These are phyloP conservation scores for Stictocephala bisonia DNA, from an alignment of 2,888 invertebrate species.

Conservation along the genomic window DNA sequence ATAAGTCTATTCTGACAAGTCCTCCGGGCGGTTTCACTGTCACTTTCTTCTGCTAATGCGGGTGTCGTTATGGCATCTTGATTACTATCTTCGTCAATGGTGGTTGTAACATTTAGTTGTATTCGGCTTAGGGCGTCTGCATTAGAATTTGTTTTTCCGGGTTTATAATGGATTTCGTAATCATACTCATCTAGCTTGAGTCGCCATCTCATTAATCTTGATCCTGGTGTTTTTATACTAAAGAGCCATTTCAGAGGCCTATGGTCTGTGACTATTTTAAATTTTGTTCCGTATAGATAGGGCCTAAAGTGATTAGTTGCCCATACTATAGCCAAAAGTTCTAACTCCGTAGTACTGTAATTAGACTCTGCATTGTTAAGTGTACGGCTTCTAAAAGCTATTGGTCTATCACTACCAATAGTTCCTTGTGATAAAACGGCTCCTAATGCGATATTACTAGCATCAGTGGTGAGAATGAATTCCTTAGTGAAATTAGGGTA, in stretches of 20 bases:
- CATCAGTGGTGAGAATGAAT: conserved; percentile 26
- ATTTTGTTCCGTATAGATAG: conserved; percentile 7
- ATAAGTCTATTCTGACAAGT: too few relatives aligned
- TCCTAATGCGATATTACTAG: conserved; percentile 13
- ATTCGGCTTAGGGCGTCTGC: not conserved
- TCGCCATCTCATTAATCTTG: not conserved
- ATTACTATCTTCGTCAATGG: too few relatives aligned
- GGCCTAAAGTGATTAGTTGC: conserved; percentile 3
- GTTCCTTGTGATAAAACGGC: conserved; percentile 2
- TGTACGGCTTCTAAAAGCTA: conserved; percentile 15
- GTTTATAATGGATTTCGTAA: not conserved
- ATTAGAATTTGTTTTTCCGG: not conserved
- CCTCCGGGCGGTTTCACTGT: too few relatives aligned
- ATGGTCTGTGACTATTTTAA: conserved; percentile 31
- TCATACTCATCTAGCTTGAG: not conserved
- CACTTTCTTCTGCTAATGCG: too few relatives aligned
- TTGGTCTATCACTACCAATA: conserved; percentile 11
- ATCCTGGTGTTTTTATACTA: not conserved
- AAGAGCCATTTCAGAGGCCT: conserved; percentile 8
- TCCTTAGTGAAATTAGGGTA: not conserved
- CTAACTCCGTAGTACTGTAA: conserved; percentile 7
- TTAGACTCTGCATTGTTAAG: conserved; percentile 2
- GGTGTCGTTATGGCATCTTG: too few relatives aligned
- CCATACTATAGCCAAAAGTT: conserved; percentile 26
- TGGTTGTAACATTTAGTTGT: not conserved